Evolutionary conservation across 2,113 vertebrate genomes (phyloP).

Genomic region (Siniperca chuatsi): DNA sequence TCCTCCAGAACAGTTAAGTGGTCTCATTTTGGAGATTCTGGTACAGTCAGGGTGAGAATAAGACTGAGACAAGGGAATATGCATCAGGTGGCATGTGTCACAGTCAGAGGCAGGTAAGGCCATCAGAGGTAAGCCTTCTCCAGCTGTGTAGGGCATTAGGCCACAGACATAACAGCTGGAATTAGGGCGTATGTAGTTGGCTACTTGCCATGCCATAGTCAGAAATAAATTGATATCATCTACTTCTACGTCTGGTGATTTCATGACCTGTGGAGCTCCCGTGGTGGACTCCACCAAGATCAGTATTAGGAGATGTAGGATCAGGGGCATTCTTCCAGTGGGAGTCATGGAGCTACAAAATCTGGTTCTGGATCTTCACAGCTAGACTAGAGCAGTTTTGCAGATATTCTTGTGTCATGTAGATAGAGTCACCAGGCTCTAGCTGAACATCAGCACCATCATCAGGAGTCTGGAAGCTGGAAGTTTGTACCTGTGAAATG

Average conservation of each 20-base stretch:
- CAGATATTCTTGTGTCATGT: not conserved
- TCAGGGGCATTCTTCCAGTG: constrained; percentile 21
- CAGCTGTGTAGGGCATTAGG: constrained; percentile 63
- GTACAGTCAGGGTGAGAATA: constrained; percentile 48
- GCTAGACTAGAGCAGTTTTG: not conserved
- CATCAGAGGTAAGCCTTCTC: constrained; percentile 70
- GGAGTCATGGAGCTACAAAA: not conserved
- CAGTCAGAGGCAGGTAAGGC: constrained; percentile 66
- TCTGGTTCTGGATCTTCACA: not conserved
- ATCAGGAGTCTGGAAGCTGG: not conserved
- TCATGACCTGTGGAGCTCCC: not conserved
- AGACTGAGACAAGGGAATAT: constrained; percentile 28
- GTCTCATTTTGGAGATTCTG: constrained; percentile 48
- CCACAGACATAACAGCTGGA: constrained; percentile 70
- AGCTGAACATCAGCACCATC: not conserved
- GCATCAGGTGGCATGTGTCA: constrained; percentile 66
- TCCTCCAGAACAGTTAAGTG: constrained; percentile 33
- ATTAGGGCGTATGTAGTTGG: constrained; percentile 41
- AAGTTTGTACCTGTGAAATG: not conserved
- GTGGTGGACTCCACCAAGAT: constrained; percentile 2
- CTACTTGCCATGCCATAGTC: constrained; percentile 65
- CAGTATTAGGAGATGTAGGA: constrained; percentile 9
- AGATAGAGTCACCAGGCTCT: not conserved
- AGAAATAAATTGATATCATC: constrained; percentile 60
- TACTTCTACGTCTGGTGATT: not conserved